Evolutionary conservation across 1,140 invertebrate genomes (phyloP).

Genomic region (Panagrolaimus sp.): DNA sequence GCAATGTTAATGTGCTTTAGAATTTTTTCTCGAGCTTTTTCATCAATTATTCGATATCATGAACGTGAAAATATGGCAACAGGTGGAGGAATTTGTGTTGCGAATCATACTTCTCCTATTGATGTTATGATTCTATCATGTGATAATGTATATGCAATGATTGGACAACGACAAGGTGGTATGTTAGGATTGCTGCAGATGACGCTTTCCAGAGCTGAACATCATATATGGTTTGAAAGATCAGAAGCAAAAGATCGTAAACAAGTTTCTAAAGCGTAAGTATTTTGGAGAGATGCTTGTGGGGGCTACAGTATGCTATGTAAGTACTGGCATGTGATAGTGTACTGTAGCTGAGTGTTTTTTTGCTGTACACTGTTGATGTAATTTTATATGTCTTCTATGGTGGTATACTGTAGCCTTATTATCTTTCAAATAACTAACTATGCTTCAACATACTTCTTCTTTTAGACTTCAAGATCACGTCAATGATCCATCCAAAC

Average conservation of each 20-base stretch:
- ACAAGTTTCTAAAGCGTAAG: background rate
- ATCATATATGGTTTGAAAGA: conserved; percentile 97
- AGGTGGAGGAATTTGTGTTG: conserved; percentile 76
- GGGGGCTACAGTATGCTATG: too few species aligned
- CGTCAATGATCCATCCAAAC: conserved; percentile 83
- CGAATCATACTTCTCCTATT: conserved; percentile 97
- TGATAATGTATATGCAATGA: conserved; percentile 92
- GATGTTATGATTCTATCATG: conserved; percentile 92
- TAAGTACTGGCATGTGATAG: too few species aligned
- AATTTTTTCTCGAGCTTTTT: conserved; percentile 46
- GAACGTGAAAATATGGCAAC: conserved; percentile 34
- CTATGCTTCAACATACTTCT: conserved; percentile 11
- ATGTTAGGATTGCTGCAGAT: conserved; percentile 86
- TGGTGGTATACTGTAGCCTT: too few species aligned
- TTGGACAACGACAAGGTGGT: conserved; percentile 90
- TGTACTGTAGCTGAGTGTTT: too few species aligned
- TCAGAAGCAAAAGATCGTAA: conserved; percentile 86
- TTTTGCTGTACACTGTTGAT: too few species aligned
- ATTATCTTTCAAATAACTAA: too few species aligned
- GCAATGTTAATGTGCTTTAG: conserved; percentile 71
- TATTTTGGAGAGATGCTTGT: too few species aligned
- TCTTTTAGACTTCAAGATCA: conserved; percentile 62
- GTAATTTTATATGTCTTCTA: too few species aligned
- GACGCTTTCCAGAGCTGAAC: conserved; percentile 78
- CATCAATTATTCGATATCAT: conserved; percentile 47